Conservation (phyloP, 2,113 vertebrate species). For the Glaucidium brasilianum region DNA sequence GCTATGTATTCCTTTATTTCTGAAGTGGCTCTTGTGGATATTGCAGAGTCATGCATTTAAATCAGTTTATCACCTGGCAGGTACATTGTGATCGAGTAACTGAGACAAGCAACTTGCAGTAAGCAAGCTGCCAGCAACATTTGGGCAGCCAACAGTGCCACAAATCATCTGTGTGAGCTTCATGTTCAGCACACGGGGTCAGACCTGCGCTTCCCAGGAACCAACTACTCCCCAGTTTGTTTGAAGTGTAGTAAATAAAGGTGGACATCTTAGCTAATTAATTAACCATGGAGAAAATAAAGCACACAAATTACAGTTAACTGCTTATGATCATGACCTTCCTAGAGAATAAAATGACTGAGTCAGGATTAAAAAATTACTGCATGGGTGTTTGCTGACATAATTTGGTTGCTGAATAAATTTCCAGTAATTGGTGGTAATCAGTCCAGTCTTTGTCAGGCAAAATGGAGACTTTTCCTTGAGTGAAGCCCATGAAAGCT, state of each 20-base stretch:
- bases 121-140: not conserved
- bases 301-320: not conserved
- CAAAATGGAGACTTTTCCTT: not conserved
- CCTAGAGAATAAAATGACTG: not conserved
- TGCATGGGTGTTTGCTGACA: not conserved
- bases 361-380: not conserved
- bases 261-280: not conserved
- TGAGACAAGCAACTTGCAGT: not conserved
- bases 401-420: not conserved
- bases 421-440: not conserved
- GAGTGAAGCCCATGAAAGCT: not conserved
- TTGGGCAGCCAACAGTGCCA: not conserved
- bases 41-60: not conserved
- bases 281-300: constrained; percentile 28
- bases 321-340: not conserved
- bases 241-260: not conserved
- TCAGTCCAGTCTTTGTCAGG: not conserved
- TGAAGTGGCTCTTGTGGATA: not conserved
- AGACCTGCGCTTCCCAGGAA: not conserved
- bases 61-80: not conserved
- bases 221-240: not conserved
- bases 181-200: not conserved
- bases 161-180: not conserved
- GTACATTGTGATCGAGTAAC: not conserved
- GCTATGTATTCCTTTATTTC: not conserved